These are phyloP conservation scores for Tarsius wallacei DNA, from an alignment of 2,797 vertebrate genomes.

Conservation along the genomic window DNA sequence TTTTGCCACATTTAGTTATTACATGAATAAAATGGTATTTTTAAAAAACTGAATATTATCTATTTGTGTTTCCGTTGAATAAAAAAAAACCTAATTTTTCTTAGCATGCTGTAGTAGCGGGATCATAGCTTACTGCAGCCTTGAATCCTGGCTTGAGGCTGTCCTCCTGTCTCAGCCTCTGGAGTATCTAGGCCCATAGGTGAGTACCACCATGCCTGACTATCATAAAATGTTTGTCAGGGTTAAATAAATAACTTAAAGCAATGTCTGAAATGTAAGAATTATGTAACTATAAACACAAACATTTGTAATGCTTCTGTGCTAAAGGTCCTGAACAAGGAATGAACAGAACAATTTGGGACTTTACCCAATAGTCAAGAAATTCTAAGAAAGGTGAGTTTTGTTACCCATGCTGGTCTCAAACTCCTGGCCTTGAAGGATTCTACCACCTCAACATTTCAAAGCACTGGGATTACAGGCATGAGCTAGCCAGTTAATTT, in stretches of 20 bases:
- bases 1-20: background rate
- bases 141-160: no score
- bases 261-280: background rate
- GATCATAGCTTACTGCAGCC: no score
- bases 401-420: background rate
- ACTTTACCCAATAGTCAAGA: background rate
- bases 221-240: no score
- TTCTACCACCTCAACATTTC: no score
- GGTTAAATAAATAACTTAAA: no score
- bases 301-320: background rate
- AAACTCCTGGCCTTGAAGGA: no score
- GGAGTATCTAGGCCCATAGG: no score
- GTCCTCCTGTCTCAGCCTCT: no score
- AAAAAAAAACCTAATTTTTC: background rate
- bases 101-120: background rate
- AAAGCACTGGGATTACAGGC: no score
- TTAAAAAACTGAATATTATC: background rate
- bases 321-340: background rate
- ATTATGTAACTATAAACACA: background rate
- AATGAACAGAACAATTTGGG: background rate
- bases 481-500: no score
- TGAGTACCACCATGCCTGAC: no score
- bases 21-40: constrained; percentile 6
- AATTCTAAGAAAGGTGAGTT: background rate
- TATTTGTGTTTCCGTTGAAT: background rate